These are phyloP conservation scores for Manis pentadactyla DNA, from an alignment of 2,797 vertebrate species.

Conservation along the genomic window DNA sequence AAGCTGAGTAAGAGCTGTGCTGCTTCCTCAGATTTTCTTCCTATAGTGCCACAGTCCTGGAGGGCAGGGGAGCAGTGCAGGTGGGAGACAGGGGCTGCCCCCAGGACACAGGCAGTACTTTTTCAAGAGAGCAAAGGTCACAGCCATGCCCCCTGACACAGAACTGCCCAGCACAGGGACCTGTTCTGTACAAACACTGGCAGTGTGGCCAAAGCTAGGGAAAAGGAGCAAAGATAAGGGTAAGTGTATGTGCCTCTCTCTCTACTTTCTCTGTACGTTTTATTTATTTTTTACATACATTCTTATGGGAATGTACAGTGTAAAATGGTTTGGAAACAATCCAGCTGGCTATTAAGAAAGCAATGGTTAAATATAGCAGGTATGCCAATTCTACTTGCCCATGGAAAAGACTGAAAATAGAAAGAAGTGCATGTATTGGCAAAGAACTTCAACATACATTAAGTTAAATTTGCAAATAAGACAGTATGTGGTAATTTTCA, in stretches of 20 bases:
- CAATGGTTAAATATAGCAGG: not conserved
- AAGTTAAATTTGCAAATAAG: not conserved
- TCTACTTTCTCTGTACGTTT: not conserved
- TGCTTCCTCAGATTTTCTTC: not conserved
- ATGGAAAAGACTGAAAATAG: not conserved
- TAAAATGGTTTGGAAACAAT: not conserved
- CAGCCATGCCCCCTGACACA: not conserved
- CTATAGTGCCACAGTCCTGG: rapidly evolving
- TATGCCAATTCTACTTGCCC: not conserved
- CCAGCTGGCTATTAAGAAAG: not conserved
- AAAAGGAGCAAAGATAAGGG: not conserved
- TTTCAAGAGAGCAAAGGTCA: not conserved
- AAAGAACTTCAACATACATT: not conserved
- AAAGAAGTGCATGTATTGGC: not conserved
- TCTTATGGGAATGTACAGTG: not conserved
- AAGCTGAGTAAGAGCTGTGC: not conserved
- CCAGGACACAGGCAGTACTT: not conserved
- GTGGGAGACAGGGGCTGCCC: not conserved
- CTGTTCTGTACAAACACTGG: not conserved
- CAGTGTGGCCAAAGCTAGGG: no score
- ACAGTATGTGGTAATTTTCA: not conserved
- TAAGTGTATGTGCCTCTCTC: not conserved
- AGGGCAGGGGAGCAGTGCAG: no score
- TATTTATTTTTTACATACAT: not conserved
- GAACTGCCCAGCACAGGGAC: not conserved